Base-by-base conservation (phyloP, 2,797 vertebrate genomes). In the Florisuga fusca region DNA sequence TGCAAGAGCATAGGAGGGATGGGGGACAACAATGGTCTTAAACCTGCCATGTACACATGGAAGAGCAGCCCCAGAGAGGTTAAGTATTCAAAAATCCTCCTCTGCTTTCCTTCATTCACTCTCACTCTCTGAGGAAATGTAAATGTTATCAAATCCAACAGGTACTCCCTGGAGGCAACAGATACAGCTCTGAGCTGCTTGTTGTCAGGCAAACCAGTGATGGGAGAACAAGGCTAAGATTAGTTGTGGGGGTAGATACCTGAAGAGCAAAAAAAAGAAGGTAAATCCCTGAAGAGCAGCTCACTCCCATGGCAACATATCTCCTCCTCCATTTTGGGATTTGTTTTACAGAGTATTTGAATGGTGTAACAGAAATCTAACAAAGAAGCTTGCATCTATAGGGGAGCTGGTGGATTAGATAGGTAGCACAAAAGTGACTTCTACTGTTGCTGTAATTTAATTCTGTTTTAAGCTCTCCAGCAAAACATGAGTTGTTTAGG, bases 1-100 rank as follows among this genome's bases (percentile, higher is more conserved):
- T 1, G 2, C 12, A 21, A 9, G 48, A 13, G 17, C 2, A 1
- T 46, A 25, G 27, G 27, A 17, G 3, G 4, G 6, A 4, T 41
- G 38, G 38, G 2, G 4, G 2, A 9, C 34, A 53, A 74, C 1
- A 38, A 12, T 27, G 17, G 3, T 41, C 59, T 64, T 61, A 59
- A 91, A 74, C 10, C n/a, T 57, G 34, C 26, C 29, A 26, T 0
- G 0, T 29, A n/a, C 14, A 27, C 29, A 61, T 9, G 29, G 17
- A 63, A 91, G 34, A 73, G 59, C 59, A 88, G 55, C 13, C 20
- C 21, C 23, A 6, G 57, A 61, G 27, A 54, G 29, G 12, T 7
- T 15, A 84, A 16, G 31, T 57, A 53, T 64, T 77, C 27, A 71
- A n/a, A 25, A 83, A 6, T 7, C 2, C 27, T 46, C 10, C n/a